Evolutionary conservation across 2,888 invertebrate species (phyloP), one percentile per base, ranked within the genome.

Genomic region (Andrena bicolor): DNA sequence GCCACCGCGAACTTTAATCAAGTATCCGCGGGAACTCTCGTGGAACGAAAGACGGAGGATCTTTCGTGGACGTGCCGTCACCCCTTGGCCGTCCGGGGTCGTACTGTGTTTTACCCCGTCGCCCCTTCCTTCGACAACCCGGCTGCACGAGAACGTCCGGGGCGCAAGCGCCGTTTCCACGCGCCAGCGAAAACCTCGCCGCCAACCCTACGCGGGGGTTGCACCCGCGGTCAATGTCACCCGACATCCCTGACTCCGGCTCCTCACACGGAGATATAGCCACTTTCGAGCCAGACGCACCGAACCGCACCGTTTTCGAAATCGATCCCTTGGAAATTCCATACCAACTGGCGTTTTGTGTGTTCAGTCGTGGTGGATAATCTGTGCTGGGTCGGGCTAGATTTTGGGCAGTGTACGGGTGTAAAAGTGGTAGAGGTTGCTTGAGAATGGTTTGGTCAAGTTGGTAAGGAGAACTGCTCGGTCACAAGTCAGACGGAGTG

Each of bases 71-170:
- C 80, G 73, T 81, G 79, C 78, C 65, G 85, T 82, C 86, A 88
- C 90, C 92, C 92, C 91, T 90, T 88, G 88, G 88, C 89, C 88
- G 91, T 87, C 91, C 89, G 89, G 91, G 92, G 90, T 88, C 89
- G 90, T 90, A 92, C 92, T 92, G 90, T 90, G 90, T 90, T 90
- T 90, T 88, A 90, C 89, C 91, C 91, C 90, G 87, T 90, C 91
- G 88, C 86, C 90, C 89, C 90, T 86, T 86, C 83, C 79, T 83
- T 84, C 83, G 82, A 82, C 72, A 78, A 84, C 90, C 90, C 85
- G 86, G 89, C 84, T 78, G 78, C 84, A 83, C 85, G 85, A 86
- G 89, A 83, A 69, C 72, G 75, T 49, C 5, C 58, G 74, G 73
- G n/a, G 83, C 89, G 87, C 85, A 85, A 58, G 91, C 91, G 91